Base-by-base conservation (phyloP, 2,888 invertebrate genomes). In the Caprella mutica region DNA sequence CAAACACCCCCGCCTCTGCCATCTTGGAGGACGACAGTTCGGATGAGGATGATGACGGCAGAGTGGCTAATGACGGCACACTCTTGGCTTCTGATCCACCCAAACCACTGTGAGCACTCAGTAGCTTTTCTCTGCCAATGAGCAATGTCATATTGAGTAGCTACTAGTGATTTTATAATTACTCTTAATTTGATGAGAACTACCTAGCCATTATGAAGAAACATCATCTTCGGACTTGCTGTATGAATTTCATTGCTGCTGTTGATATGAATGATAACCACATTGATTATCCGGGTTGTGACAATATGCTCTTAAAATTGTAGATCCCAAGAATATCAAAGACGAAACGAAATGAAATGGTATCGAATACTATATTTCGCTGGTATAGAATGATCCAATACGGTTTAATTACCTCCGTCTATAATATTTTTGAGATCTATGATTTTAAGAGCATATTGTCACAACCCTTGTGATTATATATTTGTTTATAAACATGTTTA, bases 31-130 rank as follows among this genome's bases (percentile, higher is more conserved):
- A 69, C 64, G 69, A 70, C 21, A 69, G 69, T 57, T 53, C 68
- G 66, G 66, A 68, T 65, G 55, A 67, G 55, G 67, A 71, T 59
- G 67, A 70, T 64, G 69, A 71, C 61, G 67, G 86, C 58, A 78
- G 84, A 67, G 82, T 81, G 59, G 79, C 89, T 67, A 90, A 91
- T 70, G 94, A 96, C 74, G 96, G 94, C 65, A 94, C 96, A 2
- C 78, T 96, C 56, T 79, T 93, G 55, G 94, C 94, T 64, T 93
- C 93, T 70, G 94, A 96, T 77, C 93, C 94, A 56, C 92, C 94
- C 23, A 88, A 93, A 74, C 94, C 94, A 69, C 84, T 96, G 92
- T 89, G 77, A 85, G 87, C 83, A 6, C 19, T 17, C 14, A n/a
- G 2, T 5, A 24, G 27, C 29, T 42, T 42, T 33, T 35, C 43